Conservation (phyloP, 2,888 invertebrate genomes). For the Oegoconia quadripuncta region DNA sequence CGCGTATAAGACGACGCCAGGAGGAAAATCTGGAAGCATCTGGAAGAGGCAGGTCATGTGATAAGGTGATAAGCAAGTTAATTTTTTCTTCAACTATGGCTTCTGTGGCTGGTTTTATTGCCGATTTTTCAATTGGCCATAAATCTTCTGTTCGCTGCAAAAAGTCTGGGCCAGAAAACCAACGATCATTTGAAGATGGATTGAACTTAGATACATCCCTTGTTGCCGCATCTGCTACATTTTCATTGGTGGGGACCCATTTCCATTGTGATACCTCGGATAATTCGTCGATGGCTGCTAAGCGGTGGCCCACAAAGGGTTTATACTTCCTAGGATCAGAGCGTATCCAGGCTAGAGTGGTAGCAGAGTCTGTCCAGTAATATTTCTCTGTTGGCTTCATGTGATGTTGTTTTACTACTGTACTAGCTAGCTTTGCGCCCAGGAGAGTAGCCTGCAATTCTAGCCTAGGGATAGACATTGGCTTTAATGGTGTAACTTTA, state of each 20-base stretch:
- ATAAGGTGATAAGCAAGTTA: too few species aligned
- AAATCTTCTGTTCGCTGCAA: neutral
- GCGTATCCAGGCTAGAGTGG: slow-evolving; percentile 16
- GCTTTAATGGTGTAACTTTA: slow-evolving; percentile 5
- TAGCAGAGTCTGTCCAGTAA: slow-evolving; percentile 18
- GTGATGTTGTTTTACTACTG: neutral
- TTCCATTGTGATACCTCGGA: slow-evolving; percentile 12
- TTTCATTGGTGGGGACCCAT: slow-evolving; percentile 18
- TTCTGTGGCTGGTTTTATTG: too few species aligned
- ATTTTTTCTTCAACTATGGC: neutral
- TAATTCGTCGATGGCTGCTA: slow-evolving; percentile 19
- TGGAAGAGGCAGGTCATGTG: too few species aligned
- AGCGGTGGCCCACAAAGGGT: slow-evolving; percentile 18
- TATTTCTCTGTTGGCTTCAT: neutral
- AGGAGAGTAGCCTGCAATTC: slow-evolving; percentile 10
- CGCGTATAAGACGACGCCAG: neutral
- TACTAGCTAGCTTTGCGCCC: slow-evolving; percentile 1
- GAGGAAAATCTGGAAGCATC: neutral
- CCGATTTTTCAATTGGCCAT: neutral
- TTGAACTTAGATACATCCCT: neutral
- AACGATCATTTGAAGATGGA: neutral
- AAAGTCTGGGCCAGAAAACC: neutral
- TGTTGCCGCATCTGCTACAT: slow-evolving; percentile 18
- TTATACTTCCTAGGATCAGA: slow-evolving; percentile 14
- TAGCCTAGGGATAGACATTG: slow-evolving; percentile 7